phyloP scores from a whole-genome alignment of 2,888 invertebrate species.

The Parelbella ahira region DNA sequence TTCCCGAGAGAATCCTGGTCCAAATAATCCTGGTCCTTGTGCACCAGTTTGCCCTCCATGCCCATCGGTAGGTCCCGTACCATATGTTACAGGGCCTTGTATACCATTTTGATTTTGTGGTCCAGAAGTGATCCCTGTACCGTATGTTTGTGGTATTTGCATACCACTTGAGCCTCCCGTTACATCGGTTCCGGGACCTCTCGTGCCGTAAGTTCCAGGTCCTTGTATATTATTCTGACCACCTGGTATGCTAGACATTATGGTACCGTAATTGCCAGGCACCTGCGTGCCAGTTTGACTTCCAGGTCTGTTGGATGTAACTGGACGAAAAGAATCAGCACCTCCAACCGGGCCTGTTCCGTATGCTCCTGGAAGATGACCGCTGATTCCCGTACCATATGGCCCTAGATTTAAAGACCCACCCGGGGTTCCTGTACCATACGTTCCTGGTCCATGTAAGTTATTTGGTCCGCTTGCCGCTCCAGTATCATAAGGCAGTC shows the following conservation, averaged over 20 bases:
- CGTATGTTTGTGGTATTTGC: conserved; percentile 14
- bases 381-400: conserved; percentile 17
- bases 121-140: conserved; percentile 7
- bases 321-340: not conserved
- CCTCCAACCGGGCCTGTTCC: not conserved
- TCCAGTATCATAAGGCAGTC: conserved; percentile 1
- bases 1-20: conserved; percentile 5
- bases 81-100: conserved; percentile 17
- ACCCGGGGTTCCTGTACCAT: conserved; percentile 5
- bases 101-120: conserved; percentile 11
- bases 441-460: not conserved
- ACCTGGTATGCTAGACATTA: conserved; percentile 8
- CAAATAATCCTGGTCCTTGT: conserved; percentile 17
- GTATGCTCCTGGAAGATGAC: not conserved
- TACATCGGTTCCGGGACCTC: too few relatives aligned
- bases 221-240: conserved; percentile 6
- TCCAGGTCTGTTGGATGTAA: not conserved
- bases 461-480: conserved; percentile 25
- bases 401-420: conserved; percentile 11
- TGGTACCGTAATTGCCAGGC: not conserved
- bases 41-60: conserved; percentile 24
- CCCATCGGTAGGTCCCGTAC: conserved; percentile 8
- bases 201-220: conserved; percentile 11
- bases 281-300: conserved; percentile 26
- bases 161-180: not conserved